Conservation (phyloP, 2,113 vertebrate genomes). For the Dascyllus trimaculatus region DNA sequence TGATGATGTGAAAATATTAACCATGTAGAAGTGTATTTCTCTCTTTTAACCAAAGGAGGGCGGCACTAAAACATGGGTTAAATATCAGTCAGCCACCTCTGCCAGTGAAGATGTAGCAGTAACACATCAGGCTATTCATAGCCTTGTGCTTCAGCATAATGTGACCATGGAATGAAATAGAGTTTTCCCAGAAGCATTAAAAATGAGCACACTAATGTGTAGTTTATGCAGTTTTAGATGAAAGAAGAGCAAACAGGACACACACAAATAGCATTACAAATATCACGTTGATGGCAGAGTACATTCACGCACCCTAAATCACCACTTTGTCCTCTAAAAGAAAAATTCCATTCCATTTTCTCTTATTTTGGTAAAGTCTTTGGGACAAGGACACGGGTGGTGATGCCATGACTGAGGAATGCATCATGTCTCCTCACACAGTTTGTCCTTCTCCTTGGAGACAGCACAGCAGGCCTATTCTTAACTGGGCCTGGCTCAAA, state of each 20-base stretch:
- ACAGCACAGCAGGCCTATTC: constrained; percentile 61
- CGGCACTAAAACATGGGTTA: constrained; percentile 45
- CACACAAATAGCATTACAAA: constrained; percentile 37
- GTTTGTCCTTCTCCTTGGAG: constrained; percentile 66
- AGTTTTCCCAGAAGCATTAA: constrained; percentile 45
- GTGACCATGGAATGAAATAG: constrained; percentile 19
- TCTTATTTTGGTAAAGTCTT: constrained; percentile 65
- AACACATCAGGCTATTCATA: constrained; percentile 29
- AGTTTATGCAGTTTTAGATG: constrained; percentile 44
- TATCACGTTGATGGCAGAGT: constrained; percentile 16
- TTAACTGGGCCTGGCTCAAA: constrained; percentile 56
- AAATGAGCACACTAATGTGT: constrained; percentile 32
- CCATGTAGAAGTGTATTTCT: constrained; percentile 49
- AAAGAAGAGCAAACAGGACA: constrained; percentile 26
- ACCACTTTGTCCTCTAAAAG: constrained; percentile 41
- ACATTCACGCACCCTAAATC: constrained; percentile 23
- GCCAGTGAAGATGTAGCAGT: constrained; percentile 12
- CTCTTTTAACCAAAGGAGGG: constrained; percentile 63
- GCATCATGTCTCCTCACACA: constrained; percentile 56
- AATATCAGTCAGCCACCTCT: constrained; percentile 17
- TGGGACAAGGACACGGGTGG: constrained; percentile 63
- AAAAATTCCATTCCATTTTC: constrained; percentile 39
- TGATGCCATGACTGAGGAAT: constrained; percentile 70
- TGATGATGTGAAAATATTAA: not conserved
- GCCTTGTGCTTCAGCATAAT: constrained; percentile 8